A percentile compares a stretch with the other conserved stretches of the same genome.
These are phyloP conservation scores for Tridacna gigas DNA, from an alignment of 2,888 invertebrate species.

Conservation along the genomic window DNA sequence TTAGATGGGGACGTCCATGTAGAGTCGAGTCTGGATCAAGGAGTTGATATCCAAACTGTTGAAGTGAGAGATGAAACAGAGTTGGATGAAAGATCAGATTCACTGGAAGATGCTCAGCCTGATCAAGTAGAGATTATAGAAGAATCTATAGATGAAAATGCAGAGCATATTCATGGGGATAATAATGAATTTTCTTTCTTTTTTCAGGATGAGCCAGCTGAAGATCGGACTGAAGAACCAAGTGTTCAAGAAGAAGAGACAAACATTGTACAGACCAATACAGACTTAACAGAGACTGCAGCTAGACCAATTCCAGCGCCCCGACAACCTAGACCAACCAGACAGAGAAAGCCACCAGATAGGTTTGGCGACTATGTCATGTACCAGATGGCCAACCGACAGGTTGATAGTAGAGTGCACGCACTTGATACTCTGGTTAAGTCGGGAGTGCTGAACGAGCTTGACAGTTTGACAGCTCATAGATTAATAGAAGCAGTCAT, in stretches of 20 bases:
- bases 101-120: no score
- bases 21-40: not conserved
- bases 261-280: not conserved
- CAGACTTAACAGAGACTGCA: not conserved
- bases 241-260: not conserved
- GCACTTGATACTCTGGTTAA: no score
- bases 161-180: no score
- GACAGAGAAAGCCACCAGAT: not conserved
- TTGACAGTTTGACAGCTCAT: no score
- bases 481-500: no score
- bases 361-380: not conserved
- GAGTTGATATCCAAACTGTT: not conserved
- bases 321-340: not conserved
- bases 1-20: not conserved
- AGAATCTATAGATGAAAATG: no score
- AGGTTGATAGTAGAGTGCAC: not conserved
- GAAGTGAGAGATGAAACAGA: not conserved
- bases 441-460: no score
- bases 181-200: no score
- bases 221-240: not conserved
- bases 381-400: not conserved
- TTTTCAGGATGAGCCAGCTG: not conserved
- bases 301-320: not conserved
- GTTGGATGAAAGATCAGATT: no score
- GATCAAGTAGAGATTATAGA: no score